phyloP scores from a whole-genome alignment of 23 tunicate genomes.

The Diplosoma virens region DNA sequence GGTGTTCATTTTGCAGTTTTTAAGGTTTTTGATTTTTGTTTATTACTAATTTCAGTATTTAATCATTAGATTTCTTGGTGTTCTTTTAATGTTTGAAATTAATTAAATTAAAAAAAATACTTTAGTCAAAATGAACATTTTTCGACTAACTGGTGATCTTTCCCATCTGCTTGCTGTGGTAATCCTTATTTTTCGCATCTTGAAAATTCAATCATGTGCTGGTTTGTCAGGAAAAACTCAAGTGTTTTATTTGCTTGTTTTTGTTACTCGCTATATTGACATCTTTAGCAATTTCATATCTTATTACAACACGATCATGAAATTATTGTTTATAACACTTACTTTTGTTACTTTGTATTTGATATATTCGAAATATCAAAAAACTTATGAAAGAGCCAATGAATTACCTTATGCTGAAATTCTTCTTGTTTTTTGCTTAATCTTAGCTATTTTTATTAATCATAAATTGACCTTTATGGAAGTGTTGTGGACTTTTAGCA shows the following conservation, averaged over 20 bases:
- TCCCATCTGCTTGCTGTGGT: constrained; percentile 45
- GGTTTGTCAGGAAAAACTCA: constrained; percentile 61
- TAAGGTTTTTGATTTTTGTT: too few relatives aligned
- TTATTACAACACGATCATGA: constrained; percentile 30
- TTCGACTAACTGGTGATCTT: constrained; percentile 31
- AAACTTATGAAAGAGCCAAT: constrained; percentile 24
- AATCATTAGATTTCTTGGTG: too few relatives aligned
- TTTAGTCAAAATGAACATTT: constrained; percentile 4
- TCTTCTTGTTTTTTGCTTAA: neutral
- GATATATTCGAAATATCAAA: constrained; percentile 20
- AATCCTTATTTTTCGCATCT: constrained; percentile 35
- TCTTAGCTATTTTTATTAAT: constrained; percentile 28
- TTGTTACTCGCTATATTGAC: constrained; percentile 41
- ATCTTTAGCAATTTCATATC: constrained; percentile 19
- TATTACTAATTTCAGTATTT: too few relatives aligned
- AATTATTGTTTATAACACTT: constrained; percentile 6
- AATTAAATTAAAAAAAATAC: neutral
- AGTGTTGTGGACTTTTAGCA: constrained; percentile 53
- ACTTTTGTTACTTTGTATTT: constrained; percentile 24
- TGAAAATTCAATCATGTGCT: constrained; percentile 29
- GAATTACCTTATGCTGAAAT: constrained; percentile 8
- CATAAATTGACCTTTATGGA: constrained; percentile 40
- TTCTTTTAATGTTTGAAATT: too few relatives aligned
- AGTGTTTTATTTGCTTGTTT: constrained; percentile 42
- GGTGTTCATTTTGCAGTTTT: too few relatives aligned